Evolutionary conservation across 2,113 vertebrate genomes (phyloP), one percentile per base, ranked within the genome.

Genomic region (Nycticryphes semicollaris): DNA sequence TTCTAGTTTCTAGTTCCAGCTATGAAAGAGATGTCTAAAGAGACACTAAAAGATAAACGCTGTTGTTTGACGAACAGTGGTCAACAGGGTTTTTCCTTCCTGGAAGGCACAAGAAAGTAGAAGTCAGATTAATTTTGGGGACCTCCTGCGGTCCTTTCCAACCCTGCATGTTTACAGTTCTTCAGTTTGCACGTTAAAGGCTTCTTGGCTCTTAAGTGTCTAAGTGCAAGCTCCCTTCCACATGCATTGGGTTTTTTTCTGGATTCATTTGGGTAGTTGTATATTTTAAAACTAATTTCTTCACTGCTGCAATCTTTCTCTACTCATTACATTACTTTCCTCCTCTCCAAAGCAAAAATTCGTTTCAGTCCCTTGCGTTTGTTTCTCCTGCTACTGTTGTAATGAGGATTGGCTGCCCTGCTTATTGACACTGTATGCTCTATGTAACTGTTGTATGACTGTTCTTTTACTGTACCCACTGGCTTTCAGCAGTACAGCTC

Each of bases 351-450:
- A 69, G 45, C 16, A 59, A 50, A 87, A 72, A 31, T 57, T 54
- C 18, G 7, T 60, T 87, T 87, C 37, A 47, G 9, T 86, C 8
- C n/a, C 17, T 56, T 30, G 83, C 28, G 14, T 10, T 75, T 35
- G 8, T 68, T 87, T 14, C 14, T 75, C 7, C 20, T 89, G 78
- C 12, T 12, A 9, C 1, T 1, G 7, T 15, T 48, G 7, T 64
- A 30, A 22, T 19, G 59, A 72, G 59, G 13, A 18, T 56, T 50
- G 24, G 25, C 16, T 17, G 39, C 35, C 9, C n/a, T 91, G 24
- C 30, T 24, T 24, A 5, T 20, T 72, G n/a, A 10, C 1, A 24
- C 41, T 75, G 0, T 27, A 21, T 5, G 0, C 77, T 79, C 50
- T 47, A 0, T 51, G 14, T 62, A 78, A 62, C 59, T 66, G 19